Conservation (phyloP, 2,113 vertebrate genomes). For the Lepus timidus region DNA sequence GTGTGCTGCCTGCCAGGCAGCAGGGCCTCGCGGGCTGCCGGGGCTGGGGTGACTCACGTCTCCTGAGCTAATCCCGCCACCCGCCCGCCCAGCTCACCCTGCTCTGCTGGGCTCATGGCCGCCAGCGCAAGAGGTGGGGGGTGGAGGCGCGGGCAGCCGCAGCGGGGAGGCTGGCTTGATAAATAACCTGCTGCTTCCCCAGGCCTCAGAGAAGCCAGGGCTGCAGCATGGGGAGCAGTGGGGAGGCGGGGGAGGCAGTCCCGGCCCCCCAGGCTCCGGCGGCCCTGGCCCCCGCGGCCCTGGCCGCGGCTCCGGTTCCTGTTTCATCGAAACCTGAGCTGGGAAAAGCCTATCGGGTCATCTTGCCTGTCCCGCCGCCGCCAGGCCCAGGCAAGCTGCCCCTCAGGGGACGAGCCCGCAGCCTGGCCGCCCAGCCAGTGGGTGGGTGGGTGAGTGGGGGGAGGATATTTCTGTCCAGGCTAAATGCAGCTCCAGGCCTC, state of each 20-base stretch:
- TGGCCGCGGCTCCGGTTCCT: constrained; percentile 80
- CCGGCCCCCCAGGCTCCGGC: constrained; percentile 67
- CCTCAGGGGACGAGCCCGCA: constrained; percentile 82
- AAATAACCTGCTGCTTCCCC: constrained; percentile 84
- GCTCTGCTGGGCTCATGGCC: constrained; percentile 80
- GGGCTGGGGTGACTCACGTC: constrained; percentile 83
- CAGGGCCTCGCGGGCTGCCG: constrained; percentile 71
- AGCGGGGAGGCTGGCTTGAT: constrained; percentile 79
- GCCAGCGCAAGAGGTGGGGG: constrained; percentile 46
- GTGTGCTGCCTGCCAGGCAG: constrained; percentile 64
- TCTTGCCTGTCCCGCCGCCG: constrained; percentile 81
- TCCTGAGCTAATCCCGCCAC: constrained; percentile 82
- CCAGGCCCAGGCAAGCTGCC: constrained; percentile 82
- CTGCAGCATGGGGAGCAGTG: not conserved
- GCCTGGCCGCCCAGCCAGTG: constrained; percentile 75
- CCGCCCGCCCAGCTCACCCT: constrained; percentile 81
- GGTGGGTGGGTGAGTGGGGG: constrained; percentile 72
- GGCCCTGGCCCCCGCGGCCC: constrained; percentile 74
- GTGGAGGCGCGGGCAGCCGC: constrained; percentile 57
- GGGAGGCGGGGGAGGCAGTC: not conserved
- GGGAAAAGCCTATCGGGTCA: constrained; percentile 86
- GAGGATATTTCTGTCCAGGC: constrained; percentile 84
- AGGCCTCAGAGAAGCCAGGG: constrained; percentile 68
- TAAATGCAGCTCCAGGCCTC: constrained; percentile 81
- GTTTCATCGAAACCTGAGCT: constrained; percentile 85